phyloP scores from a whole-genome alignment of 2,797 vertebrate genomes.

The Anisognathus igniventris region DNA sequence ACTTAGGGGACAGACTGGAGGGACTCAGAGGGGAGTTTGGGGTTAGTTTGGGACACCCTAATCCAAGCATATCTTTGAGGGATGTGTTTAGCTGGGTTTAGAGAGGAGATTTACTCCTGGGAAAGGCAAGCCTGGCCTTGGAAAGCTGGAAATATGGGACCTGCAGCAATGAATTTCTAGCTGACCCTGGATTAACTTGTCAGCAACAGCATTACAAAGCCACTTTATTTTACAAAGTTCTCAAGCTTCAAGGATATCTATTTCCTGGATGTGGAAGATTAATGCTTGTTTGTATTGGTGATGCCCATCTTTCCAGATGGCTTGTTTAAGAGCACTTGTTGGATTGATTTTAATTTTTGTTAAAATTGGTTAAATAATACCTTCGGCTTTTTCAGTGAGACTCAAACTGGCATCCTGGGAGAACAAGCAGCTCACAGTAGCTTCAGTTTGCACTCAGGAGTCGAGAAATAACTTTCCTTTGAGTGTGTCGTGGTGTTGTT shows the following conservation, averaged over 20 bases:
- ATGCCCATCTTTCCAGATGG: neutral
- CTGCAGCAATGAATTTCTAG: neutral
- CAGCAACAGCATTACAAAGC: neutral
- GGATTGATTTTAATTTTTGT: neutral
- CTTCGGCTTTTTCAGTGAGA: neutral
- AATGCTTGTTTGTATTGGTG: neutral
- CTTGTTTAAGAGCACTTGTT: neutral
- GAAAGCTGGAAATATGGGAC: neutral
- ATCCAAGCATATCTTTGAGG: neutral
- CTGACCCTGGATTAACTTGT: neutral
- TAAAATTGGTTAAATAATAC: neutral
- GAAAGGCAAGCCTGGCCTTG: neutral
- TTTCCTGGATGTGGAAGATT: neutral
- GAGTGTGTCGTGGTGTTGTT: neutral
- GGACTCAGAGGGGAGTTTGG: neutral
- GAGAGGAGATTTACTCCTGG: neutral
- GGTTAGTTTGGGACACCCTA: neutral
- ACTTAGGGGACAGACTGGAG: neutral
- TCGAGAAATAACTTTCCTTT: neutral
- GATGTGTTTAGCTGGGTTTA: neutral
- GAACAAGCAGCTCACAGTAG: accelerated
- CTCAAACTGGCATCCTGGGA: neutral
- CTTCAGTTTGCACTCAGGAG: neutral
- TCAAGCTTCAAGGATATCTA: neutral
- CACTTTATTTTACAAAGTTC: neutral